Percentiles rank a stretch among this genome's conserved stretches.
Evolutionary conservation across 2,113 vertebrate genomes (phyloP).

Genomic region (Cyrtonyx montezumae): DNA sequence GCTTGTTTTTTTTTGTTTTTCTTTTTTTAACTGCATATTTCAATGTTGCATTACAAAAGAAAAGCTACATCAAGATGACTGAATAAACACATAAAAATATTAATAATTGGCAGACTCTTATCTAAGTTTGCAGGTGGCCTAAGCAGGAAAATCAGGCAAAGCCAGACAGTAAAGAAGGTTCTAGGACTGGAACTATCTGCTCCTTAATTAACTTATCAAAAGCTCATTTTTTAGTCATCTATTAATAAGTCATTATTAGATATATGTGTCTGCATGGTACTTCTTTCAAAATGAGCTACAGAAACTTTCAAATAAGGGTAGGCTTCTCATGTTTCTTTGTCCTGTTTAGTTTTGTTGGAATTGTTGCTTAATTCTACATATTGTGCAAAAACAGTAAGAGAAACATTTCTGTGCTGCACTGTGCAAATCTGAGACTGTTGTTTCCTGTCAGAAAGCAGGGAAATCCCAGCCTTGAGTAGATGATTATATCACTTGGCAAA

Average conservation of each 20-base stretch:
- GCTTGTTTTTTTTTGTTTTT: neutral
- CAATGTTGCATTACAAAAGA: neutral
- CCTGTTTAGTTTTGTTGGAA: neutral
- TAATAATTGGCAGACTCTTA: neutral
- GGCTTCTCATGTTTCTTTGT: neutral
- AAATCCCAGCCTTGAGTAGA: neutral
- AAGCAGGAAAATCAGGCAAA: neutral
- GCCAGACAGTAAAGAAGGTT: neutral
- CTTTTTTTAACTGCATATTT: neutral
- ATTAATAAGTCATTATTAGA: neutral
- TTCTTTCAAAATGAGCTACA: neutral
- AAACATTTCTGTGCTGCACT: neutral
- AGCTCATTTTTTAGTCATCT: neutral
- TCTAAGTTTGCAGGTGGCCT: neutral
- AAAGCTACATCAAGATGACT: neutral
- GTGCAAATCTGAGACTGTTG: neutral
- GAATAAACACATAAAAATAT: neutral
- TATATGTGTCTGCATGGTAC: neutral
- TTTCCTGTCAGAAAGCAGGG: neutral
- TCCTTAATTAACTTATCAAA: neutral
- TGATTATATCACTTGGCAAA: neutral
- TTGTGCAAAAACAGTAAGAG: neutral
- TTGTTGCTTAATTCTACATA: neutral
- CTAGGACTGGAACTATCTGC: neutral
- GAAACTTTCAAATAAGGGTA: neutral